These are phyloP conservation scores for Strongylocentrotus purpuratus DNA, from an alignment of 35 echinoderm and acorn worm genomes.

Conservation along the genomic window DNA sequence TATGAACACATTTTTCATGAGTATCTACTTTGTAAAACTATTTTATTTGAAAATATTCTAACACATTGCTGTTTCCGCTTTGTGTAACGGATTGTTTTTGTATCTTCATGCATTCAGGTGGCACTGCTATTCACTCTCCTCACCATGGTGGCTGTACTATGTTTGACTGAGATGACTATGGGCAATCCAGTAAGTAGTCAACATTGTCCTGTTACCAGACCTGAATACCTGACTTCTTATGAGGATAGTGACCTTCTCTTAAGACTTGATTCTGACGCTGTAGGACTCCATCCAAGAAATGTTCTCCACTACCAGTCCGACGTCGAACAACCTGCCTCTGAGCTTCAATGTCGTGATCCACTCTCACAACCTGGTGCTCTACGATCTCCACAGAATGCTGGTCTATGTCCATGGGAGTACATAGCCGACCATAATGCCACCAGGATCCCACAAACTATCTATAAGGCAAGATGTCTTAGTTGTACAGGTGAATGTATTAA, in stretches of 20 bases:
- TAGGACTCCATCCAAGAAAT: background rate
- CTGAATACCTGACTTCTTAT: background rate
- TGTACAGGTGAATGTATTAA: background rate
- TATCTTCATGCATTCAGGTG: background rate
- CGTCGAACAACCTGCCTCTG: background rate
- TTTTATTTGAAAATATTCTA: too few relatives aligned
- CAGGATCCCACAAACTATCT: slow-evolving; percentile 12
- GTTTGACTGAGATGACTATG: background rate
- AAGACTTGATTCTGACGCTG: background rate
- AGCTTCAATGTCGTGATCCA: background rate
- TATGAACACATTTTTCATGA: too few relatives aligned
- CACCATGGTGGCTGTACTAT: background rate
- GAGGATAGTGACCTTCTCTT: background rate
- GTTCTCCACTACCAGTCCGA: background rate
- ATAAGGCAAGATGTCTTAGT: background rate
- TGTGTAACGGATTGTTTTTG: too few relatives aligned
- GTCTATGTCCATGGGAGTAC: slow-evolving; percentile 38
- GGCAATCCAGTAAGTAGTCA: background rate
- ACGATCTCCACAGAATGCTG: background rate
- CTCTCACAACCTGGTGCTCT: background rate
- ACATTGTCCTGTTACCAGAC: background rate
- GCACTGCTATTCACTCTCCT: background rate
- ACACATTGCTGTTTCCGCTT: too few relatives aligned
- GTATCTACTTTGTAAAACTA: too few relatives aligned
- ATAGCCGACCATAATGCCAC: background rate